Base-by-base conservation (phyloP, 1,140 invertebrate species). In the Mercenaria mercenaria region DNA sequence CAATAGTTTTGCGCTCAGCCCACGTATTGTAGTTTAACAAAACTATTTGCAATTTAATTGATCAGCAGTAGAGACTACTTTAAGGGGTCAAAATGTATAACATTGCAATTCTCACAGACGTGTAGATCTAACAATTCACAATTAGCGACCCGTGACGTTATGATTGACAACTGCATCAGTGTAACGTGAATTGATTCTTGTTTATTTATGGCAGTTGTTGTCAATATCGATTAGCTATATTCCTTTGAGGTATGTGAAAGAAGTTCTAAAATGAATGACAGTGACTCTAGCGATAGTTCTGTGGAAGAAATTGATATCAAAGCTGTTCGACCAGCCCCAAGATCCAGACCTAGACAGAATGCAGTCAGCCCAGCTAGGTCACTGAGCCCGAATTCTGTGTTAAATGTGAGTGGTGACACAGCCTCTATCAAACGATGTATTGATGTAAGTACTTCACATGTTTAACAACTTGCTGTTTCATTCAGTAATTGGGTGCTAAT, bases 261-360 rank as follows among this genome's bases (percentile, higher is more conserved):
- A 3, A 39, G 11, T 39, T 10, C 10, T 0, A 34, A 59, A n/a
- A 85, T 85, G 83, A 56, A 8, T 23, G 64, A 85, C 2, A 56
- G 20, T 23, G 64, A 85, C 41, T 52, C 43, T n/a, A 47, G 13
- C 3, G 86, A 88, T n/a, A 79, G 74, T 39, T 81, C 86, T 39
- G 64, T 88, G 2, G 86, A 88, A 41, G 86, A 88, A 67, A 88
- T 88, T 26, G 86, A 88, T 20, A 88, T 88, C 3, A 88, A 81
- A 39, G 41, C 86, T 23, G 77, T 81, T 20, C 10, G 77, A 39
- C 86, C 86, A 13, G 59, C 43, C 8, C 61, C 76, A 13, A 67
- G 86, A 41, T 20, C 61, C 18, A 52, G 32, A 32, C 39, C 37
- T 18, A 32, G 37, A 10, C 41, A 80, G 39, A 32, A 79, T 11